phyloP scores from a whole-genome alignment of 2,888 invertebrate genomes.

The Hofmannophila pseudospretella region DNA sequence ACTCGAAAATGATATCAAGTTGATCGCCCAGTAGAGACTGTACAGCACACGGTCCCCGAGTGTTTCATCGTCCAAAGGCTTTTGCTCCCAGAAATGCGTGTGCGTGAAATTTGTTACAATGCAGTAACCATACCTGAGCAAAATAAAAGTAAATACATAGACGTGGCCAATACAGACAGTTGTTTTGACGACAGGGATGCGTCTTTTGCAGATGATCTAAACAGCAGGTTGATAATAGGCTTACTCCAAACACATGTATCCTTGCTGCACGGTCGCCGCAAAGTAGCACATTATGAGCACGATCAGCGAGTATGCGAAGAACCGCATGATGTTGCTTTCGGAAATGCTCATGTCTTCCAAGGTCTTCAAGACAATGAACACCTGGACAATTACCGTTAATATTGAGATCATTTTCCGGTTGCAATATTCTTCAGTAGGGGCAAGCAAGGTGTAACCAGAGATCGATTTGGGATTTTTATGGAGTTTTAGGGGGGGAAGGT shows the following conservation, averaged over 20 bases:
- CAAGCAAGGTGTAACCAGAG: too few species aligned
- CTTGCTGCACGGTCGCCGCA: conserved; percentile 51
- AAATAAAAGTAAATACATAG: too few species aligned
- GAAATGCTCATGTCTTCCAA: conserved; percentile 49
- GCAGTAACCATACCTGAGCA: conserved; percentile 40
- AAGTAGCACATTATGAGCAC: conserved; percentile 50
- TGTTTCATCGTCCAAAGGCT: conserved; percentile 33
- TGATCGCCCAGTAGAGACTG: conserved; percentile 56
- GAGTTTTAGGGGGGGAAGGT: too few species aligned
- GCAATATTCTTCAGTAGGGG: too few species aligned
- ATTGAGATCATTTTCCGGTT: too few species aligned
- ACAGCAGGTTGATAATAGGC: too few species aligned
- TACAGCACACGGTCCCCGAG: conserved; percentile 35
- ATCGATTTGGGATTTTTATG: too few species aligned
- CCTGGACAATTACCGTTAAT: too few species aligned
- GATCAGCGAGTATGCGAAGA: conserved; percentile 48
- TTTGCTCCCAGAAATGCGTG: conserved; percentile 42
- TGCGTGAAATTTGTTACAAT: conserved; percentile 52
- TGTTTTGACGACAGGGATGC: too few species aligned
- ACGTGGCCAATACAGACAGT: too few species aligned
- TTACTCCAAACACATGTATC: conserved; percentile 55
- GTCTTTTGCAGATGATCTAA: too few species aligned
- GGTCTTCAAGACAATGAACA: conserved; percentile 46
- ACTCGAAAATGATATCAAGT: conserved; percentile 57
- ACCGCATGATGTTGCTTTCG: conserved; percentile 44